Evolutionary conservation across 2,113 vertebrate genomes (phyloP).

Genomic region (Carassius gibelio): DNA sequence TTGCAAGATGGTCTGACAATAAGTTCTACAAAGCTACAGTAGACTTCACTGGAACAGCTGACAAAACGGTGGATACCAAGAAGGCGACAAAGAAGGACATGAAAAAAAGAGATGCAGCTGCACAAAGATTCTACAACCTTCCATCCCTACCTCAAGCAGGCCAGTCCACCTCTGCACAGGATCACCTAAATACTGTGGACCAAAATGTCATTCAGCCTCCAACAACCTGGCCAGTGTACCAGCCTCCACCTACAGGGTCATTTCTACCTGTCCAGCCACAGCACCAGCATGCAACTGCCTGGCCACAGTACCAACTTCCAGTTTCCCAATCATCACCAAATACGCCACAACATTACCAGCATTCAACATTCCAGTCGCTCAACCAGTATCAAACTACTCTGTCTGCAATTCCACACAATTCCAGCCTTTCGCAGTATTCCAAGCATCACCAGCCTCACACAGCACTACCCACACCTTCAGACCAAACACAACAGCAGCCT

Average conservation of each 20-base stretch:
- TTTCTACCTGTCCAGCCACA: conserved; percentile 31
- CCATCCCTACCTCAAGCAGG: conserved; percentile 27
- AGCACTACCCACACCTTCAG: too few relatives aligned
- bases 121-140: conserved; percentile 42
- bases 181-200: conserved; percentile 31
- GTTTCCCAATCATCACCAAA: conserved; percentile 20
- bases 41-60: conserved; percentile 18
- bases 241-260: conserved; percentile 28
- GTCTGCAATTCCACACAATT: conserved; percentile 14
- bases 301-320: conserved; percentile 29
- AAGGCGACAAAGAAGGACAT: conserved; percentile 4
- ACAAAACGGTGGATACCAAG: conserved; percentile 15
- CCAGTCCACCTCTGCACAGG: conserved; percentile 43
- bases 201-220: conserved; percentile 27
- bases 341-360: conserved; percentile 20
- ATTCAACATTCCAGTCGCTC: conserved; percentile 20
- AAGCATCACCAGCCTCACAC: conserved; percentile 26
- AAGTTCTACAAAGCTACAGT: conserved; percentile 45
- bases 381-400: conserved; percentile 19
- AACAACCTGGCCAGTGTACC: conserved; percentile 34
- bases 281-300: conserved; percentile 23
- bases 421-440: conserved; percentile 27
- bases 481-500: too few relatives aligned
- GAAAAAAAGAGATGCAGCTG: conserved; percentile 40
- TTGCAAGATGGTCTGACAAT: conserved; percentile 38